These are phyloP conservation scores for Drosophila mayaguana DNA, from an alignment of 2,888 invertebrate species.

Conservation along the genomic window DNA sequence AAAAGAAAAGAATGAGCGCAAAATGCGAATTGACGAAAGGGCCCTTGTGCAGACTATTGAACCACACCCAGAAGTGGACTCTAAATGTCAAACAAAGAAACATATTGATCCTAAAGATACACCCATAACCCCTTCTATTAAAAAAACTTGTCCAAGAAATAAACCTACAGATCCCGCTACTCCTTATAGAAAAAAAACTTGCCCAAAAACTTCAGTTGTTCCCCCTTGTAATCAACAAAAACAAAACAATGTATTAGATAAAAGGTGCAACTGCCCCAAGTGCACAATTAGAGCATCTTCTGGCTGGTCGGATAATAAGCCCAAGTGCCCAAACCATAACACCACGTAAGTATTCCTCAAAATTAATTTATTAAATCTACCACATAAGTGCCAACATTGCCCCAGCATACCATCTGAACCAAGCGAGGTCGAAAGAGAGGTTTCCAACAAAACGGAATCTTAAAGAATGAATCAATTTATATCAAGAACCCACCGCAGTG, in stretches of 20 bases:
- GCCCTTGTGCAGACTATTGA: constrained; percentile 22
- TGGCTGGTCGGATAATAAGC: constrained; percentile 43
- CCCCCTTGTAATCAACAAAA: background rate
- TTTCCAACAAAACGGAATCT: background rate
- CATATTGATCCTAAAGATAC: constrained; percentile 1
- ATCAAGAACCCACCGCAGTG: background rate
- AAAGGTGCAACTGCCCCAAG: constrained; percentile 20
- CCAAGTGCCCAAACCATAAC: constrained; percentile 28
- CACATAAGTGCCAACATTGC: background rate
- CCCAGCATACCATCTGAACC: background rate
- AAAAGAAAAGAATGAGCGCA: constrained; percentile 5
- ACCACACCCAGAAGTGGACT: constrained; percentile 12
- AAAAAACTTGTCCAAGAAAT: background rate
- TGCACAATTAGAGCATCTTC: constrained; percentile 41
- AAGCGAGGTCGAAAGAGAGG: background rate
- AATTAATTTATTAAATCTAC: too few relatives aligned
- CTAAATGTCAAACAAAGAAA: constrained; percentile 5
- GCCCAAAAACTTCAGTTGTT: background rate
- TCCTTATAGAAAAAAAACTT: constrained; percentile 18
- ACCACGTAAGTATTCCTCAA: background rate
- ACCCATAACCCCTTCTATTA: constrained; percentile 7
- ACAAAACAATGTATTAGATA: background rate
- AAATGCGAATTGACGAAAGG: constrained; percentile 37
- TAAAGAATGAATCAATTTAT: background rate
- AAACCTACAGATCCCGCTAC: background rate